These are phyloP conservation scores for Ranitomeya variabilis DNA, from an alignment of 2,113 vertebrate genomes.

Conservation along the genomic window DNA sequence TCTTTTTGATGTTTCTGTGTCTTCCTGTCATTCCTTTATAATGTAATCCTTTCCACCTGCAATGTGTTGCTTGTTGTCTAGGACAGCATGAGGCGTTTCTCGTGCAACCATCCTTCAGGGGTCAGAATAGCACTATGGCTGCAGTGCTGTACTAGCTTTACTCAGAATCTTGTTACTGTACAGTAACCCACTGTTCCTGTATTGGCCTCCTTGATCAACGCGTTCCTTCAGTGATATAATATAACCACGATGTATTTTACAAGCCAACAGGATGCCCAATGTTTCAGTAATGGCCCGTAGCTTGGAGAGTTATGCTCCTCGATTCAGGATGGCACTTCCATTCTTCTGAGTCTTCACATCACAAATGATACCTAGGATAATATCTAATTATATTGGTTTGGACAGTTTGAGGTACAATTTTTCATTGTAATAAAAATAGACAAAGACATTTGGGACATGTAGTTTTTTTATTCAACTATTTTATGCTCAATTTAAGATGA, in stretches of 20 bases:
- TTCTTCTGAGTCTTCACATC: constrained; percentile 24
- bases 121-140: constrained; percentile 79
- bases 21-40: not conserved
- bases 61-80: constrained; percentile 42
- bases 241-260: constrained; percentile 19
- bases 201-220: not conserved
- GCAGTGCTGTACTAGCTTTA: constrained; percentile 39
- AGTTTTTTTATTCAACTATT: not conserved
- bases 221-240: constrained; percentile 17
- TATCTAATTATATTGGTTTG: constrained; percentile 28
- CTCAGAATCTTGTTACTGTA: not conserved
- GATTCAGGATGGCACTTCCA: constrained; percentile 10
- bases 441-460: not conserved
- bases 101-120: constrained; percentile 80
- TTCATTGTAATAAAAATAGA: constrained; percentile 26
- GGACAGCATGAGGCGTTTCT: constrained; percentile 59
- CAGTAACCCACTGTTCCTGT: not conserved
- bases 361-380: constrained; percentile 11
- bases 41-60: not conserved
- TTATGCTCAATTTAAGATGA: not conserved
- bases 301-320: constrained; percentile 1
- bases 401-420: constrained; percentile 23
- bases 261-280: constrained; percentile 15
- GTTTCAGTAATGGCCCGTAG: not conserved
- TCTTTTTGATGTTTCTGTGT: not conserved